A percentile compares a stretch with the other conserved stretches of the same genome.
Conservation (phyloP, 1,140 invertebrate genomes). For the Agrilus planipennis region DNA sequence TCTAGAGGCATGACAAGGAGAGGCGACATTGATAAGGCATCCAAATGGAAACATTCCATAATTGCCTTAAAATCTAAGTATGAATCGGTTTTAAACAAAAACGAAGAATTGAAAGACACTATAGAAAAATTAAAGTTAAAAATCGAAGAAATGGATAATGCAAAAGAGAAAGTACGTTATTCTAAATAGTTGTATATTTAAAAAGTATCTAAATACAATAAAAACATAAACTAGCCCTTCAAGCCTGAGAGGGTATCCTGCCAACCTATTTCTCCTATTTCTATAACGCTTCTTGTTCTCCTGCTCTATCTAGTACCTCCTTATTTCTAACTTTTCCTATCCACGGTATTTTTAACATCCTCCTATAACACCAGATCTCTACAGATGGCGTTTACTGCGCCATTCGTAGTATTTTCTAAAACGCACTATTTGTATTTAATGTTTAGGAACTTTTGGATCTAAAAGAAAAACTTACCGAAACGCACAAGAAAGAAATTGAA, state of each 20-base stretch:
- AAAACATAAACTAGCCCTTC: no score
- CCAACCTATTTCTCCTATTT: no score
- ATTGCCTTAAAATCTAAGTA: neutral
- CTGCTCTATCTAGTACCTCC: no score
- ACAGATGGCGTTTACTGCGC: no score
- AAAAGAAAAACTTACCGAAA: constrained; percentile 4
- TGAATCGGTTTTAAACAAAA: neutral
- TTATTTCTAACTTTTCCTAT: no score
- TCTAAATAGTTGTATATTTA: neutral
- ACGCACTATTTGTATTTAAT: neutral
- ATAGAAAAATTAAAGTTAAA: neutral
- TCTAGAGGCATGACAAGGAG: neutral
- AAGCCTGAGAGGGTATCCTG: neutral
- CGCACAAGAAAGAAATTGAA: constrained; percentile 7
- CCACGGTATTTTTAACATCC: no score
- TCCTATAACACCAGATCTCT: no score
- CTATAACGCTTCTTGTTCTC: no score
- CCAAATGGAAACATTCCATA: neutral
- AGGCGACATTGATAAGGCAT: neutral
- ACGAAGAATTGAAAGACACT: neutral
- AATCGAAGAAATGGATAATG: neutral
- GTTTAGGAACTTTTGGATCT: constrained; percentile 5
- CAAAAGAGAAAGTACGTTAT: constrained; percentile 1
- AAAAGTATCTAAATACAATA: no score
- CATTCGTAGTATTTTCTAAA: no score